Evolutionary conservation across 2,888 invertebrate genomes (phyloP).

Genomic region (Coecobrya sp.): DNA sequence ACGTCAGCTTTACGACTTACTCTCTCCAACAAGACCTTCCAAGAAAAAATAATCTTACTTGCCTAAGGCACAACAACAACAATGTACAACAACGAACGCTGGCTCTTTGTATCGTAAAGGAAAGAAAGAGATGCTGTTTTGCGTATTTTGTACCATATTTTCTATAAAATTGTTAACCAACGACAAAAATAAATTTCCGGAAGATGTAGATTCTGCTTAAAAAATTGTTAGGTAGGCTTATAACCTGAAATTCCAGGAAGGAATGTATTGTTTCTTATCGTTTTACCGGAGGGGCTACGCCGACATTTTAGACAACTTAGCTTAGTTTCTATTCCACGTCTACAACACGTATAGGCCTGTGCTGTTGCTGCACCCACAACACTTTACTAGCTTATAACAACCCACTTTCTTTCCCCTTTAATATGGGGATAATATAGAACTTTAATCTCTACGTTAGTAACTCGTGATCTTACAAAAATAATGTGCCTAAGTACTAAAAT

Average conservation of each 20-base stretch:
- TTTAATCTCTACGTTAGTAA: too few relatives aligned
- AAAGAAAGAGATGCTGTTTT: not conserved
- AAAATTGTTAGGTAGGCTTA: not conserved
- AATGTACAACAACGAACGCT: not conserved
- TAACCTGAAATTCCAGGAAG: not conserved
- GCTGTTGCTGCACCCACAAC: too few relatives aligned
- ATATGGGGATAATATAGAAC: too few relatives aligned
- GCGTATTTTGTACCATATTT: conserved; percentile 1
- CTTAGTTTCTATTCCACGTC: not conserved
- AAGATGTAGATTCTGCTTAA: not conserved
- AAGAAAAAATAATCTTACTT: conserved; percentile 36
- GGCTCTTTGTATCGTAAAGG: not conserved
- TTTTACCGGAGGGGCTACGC: not conserved
- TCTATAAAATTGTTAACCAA: not conserved
- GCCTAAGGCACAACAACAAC: conserved; percentile 13
- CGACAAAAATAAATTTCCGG: not conserved
- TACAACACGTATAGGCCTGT: too few relatives aligned
- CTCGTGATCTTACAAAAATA: too few relatives aligned
- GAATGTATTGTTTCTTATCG: conserved; percentile 10
- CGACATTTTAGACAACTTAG: not conserved
- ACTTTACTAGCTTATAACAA: too few relatives aligned
- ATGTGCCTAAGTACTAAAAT: too few relatives aligned
- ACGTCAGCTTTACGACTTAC: conserved; percentile 64
- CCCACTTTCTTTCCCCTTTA: not conserved
- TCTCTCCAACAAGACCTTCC: not conserved